These are phyloP conservation scores for Eristalis tenax DNA, from an alignment of 2,888 invertebrate genomes.

Conservation along the genomic window DNA sequence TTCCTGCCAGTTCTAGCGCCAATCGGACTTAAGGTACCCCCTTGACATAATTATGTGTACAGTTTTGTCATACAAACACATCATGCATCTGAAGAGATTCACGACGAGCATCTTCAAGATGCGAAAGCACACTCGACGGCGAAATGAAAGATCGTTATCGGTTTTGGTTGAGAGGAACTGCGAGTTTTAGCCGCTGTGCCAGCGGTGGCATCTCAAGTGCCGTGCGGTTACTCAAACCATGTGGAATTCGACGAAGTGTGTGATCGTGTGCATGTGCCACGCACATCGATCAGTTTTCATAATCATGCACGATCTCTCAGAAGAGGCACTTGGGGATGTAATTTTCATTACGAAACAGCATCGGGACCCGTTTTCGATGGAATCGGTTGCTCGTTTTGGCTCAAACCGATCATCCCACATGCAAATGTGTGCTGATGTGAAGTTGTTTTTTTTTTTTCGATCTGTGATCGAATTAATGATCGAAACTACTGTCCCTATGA, in stretches of 20 bases:
- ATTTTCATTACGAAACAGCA: neutral
- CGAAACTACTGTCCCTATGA: neutral
- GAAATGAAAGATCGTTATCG: constrained; percentile 39
- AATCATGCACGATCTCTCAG: neutral
- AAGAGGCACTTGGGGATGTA: constrained; percentile 1
- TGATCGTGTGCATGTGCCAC: constrained; percentile 1
- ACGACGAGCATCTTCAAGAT: neutral
- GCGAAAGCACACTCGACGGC: neutral
- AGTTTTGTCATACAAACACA: constrained; percentile 41
- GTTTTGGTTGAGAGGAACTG: constrained; percentile 4
- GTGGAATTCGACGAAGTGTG: neutral
- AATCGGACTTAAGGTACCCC: constrained; percentile 13
- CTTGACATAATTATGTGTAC: constrained; percentile 56
- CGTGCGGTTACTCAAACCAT: constrained; percentile 1
- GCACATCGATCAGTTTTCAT: constrained; percentile 19
- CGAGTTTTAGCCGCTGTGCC: neutral
- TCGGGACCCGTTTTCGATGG: constrained; percentile 14
- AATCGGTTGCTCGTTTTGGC: neutral
- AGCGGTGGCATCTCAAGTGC: constrained; percentile 8
- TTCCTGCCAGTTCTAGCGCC: constrained; percentile 20
- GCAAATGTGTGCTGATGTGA: neutral
- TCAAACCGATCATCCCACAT: neutral
- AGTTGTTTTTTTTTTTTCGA: neutral
- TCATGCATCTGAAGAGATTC: neutral
- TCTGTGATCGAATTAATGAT: neutral